phyloP scores from a whole-genome alignment of 2,113 vertebrate genomes.

The Upupa epops region DNA sequence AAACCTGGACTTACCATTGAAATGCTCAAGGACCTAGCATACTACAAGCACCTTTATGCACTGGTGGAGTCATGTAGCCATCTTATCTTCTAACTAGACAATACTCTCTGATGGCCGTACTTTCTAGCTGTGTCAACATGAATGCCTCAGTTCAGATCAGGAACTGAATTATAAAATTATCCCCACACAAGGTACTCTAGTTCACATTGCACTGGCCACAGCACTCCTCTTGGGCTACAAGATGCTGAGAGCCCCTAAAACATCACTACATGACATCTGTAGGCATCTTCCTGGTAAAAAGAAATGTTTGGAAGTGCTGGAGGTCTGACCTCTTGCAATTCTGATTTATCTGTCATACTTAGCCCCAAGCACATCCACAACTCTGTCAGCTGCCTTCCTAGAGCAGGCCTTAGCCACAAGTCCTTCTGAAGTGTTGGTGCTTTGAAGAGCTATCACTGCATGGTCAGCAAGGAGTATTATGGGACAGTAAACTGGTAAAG shows the following conservation, averaged over 20 bases:
- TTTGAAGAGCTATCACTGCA: neutral
- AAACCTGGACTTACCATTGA: neutral
- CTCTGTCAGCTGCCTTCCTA: neutral
- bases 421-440: neutral
- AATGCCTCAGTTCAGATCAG: neutral
- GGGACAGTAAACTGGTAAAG: neutral
- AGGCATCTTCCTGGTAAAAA: neutral
- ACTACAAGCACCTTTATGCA: neutral
- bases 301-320: accelerated
- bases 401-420: neutral
- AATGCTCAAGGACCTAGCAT: neutral
- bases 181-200: neutral
- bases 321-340: neutral
- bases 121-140: neutral
- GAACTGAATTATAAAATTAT: neutral
- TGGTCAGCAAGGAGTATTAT: neutral
- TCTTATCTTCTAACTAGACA: neutral
- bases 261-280: neutral
- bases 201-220: neutral
- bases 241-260: neutral
- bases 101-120: no score
- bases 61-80: neutral
- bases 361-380: accelerated
- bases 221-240: neutral
- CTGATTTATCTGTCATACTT: neutral